Conservation (phyloP, 1,140 invertebrate genomes). For the Metopolophium dirhodum region DNA sequence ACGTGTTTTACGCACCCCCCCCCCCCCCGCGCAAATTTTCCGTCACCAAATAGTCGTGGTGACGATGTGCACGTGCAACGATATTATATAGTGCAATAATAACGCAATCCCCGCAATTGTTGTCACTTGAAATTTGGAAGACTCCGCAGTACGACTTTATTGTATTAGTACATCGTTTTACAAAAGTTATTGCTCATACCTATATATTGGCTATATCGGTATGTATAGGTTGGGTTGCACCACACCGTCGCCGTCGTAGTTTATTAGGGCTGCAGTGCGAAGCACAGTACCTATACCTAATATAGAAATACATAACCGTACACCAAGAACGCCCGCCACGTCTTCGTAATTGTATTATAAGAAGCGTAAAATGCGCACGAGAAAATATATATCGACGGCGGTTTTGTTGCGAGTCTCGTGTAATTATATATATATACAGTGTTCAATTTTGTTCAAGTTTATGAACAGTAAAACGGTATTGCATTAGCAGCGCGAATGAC, state of each 20-base stretch:
- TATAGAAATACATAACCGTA: not conserved
- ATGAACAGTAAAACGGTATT: not conserved
- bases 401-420: not conserved
- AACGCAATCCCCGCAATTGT: too few species aligned
- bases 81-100: too few species aligned
- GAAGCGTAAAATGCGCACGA: not conserved
- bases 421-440: not conserved
- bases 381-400: slow-evolving; percentile 8
- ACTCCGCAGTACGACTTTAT: too few species aligned
- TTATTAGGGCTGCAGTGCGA: not conserved
- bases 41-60: too few species aligned
- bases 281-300: not conserved
- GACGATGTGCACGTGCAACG: too few species aligned
- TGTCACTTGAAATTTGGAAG: too few species aligned
- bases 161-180: too few species aligned
- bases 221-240: not conserved
- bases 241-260: not conserved
- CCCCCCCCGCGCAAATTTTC: too few species aligned
- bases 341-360: slow-evolving; percentile 12
- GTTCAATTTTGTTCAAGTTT: not conserved
- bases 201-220: not conserved
- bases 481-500: not conserved
- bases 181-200: too few species aligned
- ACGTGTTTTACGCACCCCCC: too few species aligned
- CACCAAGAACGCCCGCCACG: not conserved